Evolutionary conservation across 2,888 invertebrate genomes (phyloP), one percentile per base, ranked within the genome.

Genomic region (Plebejus anna): DNA sequence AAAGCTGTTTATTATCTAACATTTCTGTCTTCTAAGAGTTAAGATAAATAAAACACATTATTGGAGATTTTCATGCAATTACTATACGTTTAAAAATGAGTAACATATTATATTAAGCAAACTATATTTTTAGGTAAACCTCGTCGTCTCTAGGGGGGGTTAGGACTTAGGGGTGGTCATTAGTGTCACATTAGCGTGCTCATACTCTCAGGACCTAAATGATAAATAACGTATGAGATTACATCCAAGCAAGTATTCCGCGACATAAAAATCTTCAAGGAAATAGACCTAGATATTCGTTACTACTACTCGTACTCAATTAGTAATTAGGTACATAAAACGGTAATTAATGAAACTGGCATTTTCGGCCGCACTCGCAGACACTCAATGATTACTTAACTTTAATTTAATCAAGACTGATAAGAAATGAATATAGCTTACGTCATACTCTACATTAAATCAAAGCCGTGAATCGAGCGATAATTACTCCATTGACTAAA

Each of bases 191-290:
- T 28, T 61, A 61, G 28, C 11, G 28, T 11, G 4, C 9, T 28
- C 11, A 61, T 61, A 61, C 55, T 55, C 4, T 16, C 13, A 55
- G 55, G 61, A 9, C 28, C 11, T 61, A 61, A 28, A 61, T 61
- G 61, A 61, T 61, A 61, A 61, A 61, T 61, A 61, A 61, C 61
- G 61, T 61, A 61, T 61, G 22, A 28, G 7, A 61, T 61, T 22
- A 61, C 28, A 4, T 28, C 61, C 22, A 28, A 28, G 4, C 28
- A 28, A 61, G 28, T 61, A 28, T 61, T 11, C 9, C 61, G 11
- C 0, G 28, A 61, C 28, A 28, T 11, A 28, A 61, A 61, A 61
- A 28, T 7, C 28, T 28, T 28, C 28, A 28, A 22, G 16, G 55
- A 16, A 13, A 55, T 55, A 55, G 16, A 16, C 16, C 55, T 16